phyloP scores from a whole-genome alignment of 1,140 invertebrate genomes.

The Listronotus bonariensis region DNA sequence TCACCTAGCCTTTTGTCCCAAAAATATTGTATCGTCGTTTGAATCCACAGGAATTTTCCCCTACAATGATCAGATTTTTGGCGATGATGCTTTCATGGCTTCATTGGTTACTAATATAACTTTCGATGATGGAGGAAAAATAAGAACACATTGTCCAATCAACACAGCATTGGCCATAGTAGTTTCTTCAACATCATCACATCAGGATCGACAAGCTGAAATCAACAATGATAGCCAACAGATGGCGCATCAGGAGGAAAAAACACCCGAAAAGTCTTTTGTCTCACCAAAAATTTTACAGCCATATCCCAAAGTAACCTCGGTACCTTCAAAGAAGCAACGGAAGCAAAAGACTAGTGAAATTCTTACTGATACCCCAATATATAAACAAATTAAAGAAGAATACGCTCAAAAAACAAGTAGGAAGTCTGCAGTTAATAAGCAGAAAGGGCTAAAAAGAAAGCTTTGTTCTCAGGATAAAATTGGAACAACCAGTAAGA shows the following conservation, averaged over 20 bases:
- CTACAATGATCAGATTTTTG: conserved; percentile 20
- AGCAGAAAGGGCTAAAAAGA: background rate
- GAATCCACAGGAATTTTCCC: conserved; percentile 22
- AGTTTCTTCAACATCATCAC: background rate
- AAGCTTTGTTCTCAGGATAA: too few relatives aligned
- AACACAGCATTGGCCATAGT: background rate
- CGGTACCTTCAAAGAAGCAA: too few relatives aligned
- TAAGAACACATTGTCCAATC: too few relatives aligned
- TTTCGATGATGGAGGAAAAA: too few relatives aligned
- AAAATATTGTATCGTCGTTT: conserved; percentile 25
- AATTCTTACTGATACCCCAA: too few relatives aligned
- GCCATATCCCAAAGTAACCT: background rate
- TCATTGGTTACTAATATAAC: too few relatives aligned
- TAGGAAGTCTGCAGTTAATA: too few relatives aligned
- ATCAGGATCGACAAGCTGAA: background rate
- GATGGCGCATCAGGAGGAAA: background rate
- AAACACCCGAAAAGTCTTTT: conserved; percentile 1
- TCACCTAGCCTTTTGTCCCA: conserved; percentile 28
- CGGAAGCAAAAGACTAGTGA: too few relatives aligned
- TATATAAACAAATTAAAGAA: too few relatives aligned
- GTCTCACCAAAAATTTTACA: background rate
- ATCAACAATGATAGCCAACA: background rate
- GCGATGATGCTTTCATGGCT: conserved; percentile 14
- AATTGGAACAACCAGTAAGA: too few relatives aligned
- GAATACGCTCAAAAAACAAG: too few relatives aligned